Evolutionary conservation across 2,113 vertebrate species (phyloP).

Genomic region (Sminthopsis crassicaudata): DNA sequence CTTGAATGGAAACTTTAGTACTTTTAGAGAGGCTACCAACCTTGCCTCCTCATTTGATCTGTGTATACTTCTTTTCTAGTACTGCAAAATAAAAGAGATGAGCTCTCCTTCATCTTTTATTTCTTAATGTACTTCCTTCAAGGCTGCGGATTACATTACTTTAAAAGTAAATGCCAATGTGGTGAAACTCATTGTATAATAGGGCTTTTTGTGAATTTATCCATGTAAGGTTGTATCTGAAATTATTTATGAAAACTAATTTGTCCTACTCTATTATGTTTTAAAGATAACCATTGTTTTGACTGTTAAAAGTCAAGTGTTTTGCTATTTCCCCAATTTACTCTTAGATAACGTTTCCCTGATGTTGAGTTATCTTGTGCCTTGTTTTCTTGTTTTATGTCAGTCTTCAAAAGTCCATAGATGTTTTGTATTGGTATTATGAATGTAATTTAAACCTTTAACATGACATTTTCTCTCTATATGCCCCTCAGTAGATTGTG

Average conservation of each 20-base stretch:
- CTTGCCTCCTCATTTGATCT: constrained; percentile 36
- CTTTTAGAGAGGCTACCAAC: not conserved
- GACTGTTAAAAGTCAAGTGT: constrained; percentile 43
- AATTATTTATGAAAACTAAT: constrained; percentile 58
- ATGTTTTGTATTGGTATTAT: constrained; percentile 62
- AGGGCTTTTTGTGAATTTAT: constrained; percentile 56
- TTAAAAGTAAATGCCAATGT: not conserved
- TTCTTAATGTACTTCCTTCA: constrained; percentile 45
- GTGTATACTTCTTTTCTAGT: constrained; percentile 34
- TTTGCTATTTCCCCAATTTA: constrained; percentile 9
- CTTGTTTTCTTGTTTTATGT: constrained; percentile 57
- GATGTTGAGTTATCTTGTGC: constrained; percentile 49
- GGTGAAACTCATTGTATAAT: constrained; percentile 41
- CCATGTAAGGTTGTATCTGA: constrained; percentile 39
- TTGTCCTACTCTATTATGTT: constrained; percentile 47
- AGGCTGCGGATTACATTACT: constrained; percentile 15
- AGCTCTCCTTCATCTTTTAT: constrained; percentile 21
- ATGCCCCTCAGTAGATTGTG: constrained; percentile 47
- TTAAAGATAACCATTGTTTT: constrained; percentile 40
- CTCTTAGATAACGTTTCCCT: not conserved
- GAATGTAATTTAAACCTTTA: constrained; percentile 55
- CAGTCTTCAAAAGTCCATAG: constrained; percentile 39
- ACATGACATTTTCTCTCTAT: constrained; percentile 41
- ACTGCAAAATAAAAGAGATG: constrained; percentile 1
- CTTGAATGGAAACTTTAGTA: not conserved